Conservation (phyloP, 1,140 invertebrate genomes). For the Melanaphis sacchari region DNA sequence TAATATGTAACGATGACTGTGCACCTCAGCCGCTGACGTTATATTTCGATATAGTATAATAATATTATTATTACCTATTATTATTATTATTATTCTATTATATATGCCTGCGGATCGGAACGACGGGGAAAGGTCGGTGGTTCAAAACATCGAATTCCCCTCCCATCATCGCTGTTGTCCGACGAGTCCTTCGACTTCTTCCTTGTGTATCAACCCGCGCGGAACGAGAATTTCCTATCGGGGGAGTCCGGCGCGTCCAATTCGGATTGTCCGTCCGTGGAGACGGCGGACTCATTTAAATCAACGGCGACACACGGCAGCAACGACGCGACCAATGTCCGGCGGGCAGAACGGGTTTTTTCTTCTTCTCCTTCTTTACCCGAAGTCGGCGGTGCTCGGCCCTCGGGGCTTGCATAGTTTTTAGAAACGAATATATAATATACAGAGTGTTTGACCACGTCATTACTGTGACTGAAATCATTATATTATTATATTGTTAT, state of each 20-base stretch:
- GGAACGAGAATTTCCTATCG: background rate
- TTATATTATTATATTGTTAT: no score
- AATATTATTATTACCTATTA: background rate
- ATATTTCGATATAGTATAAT: no score
- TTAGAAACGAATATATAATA: background rate
- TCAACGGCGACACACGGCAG: background rate
- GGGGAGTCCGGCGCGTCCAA: background rate
- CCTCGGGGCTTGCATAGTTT: background rate
- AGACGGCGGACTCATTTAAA: background rate
- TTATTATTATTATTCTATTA: no score
- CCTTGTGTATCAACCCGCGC: background rate
- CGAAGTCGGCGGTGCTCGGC: background rate
- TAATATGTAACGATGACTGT: background rate
- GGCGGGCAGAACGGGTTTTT: conserved; percentile 24
- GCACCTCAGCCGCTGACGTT: background rate
- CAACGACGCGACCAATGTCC: background rate
- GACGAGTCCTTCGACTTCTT: background rate
- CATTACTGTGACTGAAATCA: background rate
- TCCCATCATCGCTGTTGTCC: background rate
- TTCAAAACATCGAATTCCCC: background rate
- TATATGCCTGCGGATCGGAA: background rate
- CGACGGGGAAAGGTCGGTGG: background rate
- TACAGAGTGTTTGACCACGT: background rate
- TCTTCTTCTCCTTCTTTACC: background rate
- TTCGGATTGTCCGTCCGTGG: background rate